These are phyloP conservation scores for Sphenodon punctatus DNA, from an alignment of 2,797 vertebrate genomes.

Conservation along the genomic window DNA sequence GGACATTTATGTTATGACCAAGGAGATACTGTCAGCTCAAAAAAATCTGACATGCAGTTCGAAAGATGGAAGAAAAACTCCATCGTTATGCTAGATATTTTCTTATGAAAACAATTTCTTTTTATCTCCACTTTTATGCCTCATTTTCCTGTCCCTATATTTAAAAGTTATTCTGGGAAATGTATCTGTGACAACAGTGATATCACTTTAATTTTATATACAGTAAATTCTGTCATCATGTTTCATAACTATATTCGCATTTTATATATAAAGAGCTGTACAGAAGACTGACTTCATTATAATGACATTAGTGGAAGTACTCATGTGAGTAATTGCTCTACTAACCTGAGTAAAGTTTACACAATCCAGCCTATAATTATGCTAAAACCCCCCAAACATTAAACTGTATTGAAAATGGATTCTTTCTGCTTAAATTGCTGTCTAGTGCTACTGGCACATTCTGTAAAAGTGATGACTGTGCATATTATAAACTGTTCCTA, in stretches of 20 bases:
- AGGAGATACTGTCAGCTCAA: not conserved
- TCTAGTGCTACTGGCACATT: not conserved
- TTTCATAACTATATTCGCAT: not conserved
- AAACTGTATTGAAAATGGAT: not conserved
- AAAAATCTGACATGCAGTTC: not conserved
- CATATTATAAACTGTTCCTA: constrained; percentile 9
- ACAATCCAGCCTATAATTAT: not conserved
- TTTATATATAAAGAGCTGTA: not conserved
- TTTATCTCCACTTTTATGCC: not conserved
- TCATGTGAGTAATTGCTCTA: not conserved
- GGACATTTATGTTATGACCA: not conserved
- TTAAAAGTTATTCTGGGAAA: not conserved
- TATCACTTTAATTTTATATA: too few relatives aligned
- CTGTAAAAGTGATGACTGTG: constrained; percentile 11
- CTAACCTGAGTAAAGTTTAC: not conserved
- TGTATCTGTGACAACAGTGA: not conserved
- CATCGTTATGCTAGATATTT: not conserved
- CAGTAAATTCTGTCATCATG: not conserved
- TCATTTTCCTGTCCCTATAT: not conserved
- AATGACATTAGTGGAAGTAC: not conserved
- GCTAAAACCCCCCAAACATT: not conserved
- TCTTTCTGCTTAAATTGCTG: not conserved
- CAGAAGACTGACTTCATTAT: not conserved
- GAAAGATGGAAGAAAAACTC: not conserved
- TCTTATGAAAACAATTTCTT: not conserved